phyloP scores from a whole-genome alignment of 2,113 vertebrate species.

The Bambusicola thoracicus region DNA sequence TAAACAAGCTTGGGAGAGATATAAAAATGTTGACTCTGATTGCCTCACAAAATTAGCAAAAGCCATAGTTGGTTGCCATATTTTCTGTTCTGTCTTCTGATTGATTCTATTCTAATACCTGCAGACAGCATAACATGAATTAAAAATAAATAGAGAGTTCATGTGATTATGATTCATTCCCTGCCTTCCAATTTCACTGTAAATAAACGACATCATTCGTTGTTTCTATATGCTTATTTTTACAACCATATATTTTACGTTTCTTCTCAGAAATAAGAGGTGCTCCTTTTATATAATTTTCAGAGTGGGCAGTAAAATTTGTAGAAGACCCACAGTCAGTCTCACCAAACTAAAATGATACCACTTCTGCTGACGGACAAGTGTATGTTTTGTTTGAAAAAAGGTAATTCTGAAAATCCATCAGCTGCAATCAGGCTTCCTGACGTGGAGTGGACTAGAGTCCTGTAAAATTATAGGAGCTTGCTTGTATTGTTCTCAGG shows the following conservation, averaged over 20 bases:
- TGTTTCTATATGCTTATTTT: neutral
- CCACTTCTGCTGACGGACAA: neutral
- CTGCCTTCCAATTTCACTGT: neutral
- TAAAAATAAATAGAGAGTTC: neutral
- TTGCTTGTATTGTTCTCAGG: conserved; percentile 42
- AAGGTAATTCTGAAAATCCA: neutral
- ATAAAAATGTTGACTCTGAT: conserved; percentile 15
- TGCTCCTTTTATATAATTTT: neutral
- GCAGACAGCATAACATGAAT: neutral
- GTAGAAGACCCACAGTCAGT: neutral
- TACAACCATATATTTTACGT: neutral
- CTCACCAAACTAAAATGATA: neutral
- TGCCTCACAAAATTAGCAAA: conserved; percentile 9
- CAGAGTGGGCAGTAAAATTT: neutral
- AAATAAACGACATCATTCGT: neutral
- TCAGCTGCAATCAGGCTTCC: neutral
- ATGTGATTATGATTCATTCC: neutral
- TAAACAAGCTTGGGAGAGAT: neutral
- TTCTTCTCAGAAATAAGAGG: neutral
- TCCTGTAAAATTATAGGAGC: conserved; percentile 19
- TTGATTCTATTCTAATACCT: conserved; percentile 17
- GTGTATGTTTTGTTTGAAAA: neutral
- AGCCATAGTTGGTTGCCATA: neutral
- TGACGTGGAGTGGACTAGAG: neutral
- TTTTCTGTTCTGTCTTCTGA: conserved; percentile 6